These are phyloP conservation scores for Triplophysa rosa DNA, from an alignment of 2,113 vertebrate genomes.

Conservation along the genomic window DNA sequence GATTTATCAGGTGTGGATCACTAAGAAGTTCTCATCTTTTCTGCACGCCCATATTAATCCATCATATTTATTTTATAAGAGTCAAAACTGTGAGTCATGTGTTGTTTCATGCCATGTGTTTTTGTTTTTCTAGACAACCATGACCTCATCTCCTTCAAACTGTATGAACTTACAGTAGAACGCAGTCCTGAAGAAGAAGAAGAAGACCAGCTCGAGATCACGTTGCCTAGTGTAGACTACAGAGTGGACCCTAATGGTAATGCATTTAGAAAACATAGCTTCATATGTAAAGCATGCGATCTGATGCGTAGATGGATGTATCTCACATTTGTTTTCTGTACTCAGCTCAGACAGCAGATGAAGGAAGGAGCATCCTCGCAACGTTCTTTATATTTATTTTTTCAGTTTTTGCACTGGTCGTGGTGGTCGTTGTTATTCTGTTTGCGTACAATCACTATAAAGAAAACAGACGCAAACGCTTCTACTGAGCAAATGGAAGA, in stretches of 20 bases:
- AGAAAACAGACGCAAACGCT: constrained; percentile 91
- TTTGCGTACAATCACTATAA: constrained; percentile 89
- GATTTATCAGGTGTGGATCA: constrained; percentile 81
- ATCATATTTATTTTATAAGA: too few relatives aligned
- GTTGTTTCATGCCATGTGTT: neutral
- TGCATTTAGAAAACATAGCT: neutral
- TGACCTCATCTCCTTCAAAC: constrained; percentile 89
- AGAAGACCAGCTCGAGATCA: constrained; percentile 78
- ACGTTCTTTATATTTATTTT: constrained; percentile 86
- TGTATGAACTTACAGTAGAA: constrained; percentile 87
- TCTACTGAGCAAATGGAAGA: constrained; percentile 81
- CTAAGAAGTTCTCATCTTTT: neutral
- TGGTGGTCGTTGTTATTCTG: constrained; percentile 80
- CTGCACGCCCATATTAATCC: too few relatives aligned
- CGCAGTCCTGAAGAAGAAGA: constrained; percentile 70
- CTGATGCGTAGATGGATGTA: neutral
- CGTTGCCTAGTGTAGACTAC: constrained; percentile 85
- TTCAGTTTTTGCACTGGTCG: constrained; percentile 81
- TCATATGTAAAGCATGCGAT: neutral
- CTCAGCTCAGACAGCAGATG: constrained; percentile 73
- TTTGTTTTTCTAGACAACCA: constrained; percentile 83
- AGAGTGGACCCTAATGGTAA: constrained; percentile 79
- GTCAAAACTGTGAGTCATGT: too few relatives aligned
- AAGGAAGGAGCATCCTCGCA: constrained; percentile 81
- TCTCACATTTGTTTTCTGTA: constrained; percentile 8